phyloP scores from a whole-genome alignment of 2,797 vertebrate genomes.

The Danio tinwini region DNA sequence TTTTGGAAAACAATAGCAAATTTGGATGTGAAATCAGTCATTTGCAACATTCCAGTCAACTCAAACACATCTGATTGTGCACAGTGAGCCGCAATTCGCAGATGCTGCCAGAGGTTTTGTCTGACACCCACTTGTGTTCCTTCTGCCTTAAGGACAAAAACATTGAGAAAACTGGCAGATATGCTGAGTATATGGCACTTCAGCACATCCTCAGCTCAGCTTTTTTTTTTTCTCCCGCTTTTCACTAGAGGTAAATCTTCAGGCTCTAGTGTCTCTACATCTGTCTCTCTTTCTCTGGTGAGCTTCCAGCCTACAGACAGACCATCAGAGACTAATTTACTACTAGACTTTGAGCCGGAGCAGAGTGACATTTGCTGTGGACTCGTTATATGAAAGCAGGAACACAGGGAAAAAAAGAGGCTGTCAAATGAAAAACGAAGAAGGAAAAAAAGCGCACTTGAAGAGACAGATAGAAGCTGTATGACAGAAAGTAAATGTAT shows the following conservation, averaged over 20 bases:
- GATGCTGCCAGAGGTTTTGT: conserved; percentile 4
- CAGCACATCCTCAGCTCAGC: conserved; percentile 6
- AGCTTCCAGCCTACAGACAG: conserved; percentile 37
- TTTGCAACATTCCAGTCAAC: conserved; percentile 35
- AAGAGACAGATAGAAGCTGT: conserved; percentile 2
- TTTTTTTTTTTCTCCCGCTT: not conserved
- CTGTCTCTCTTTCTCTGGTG: conserved; percentile 8
- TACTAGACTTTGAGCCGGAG: conserved; percentile 7
- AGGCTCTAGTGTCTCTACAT: no score
- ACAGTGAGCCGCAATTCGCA: not conserved
- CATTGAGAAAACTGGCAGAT: conserved; percentile 4
- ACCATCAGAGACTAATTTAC: conserved; percentile 47
- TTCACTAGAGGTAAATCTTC: no score
- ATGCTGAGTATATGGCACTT: conserved; percentile 8
- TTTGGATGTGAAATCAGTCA: conserved; percentile 19
- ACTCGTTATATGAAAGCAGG: not conserved
- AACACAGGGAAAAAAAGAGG: not conserved
- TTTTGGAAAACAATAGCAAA: conserved; percentile 21
- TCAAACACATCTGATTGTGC: not conserved
- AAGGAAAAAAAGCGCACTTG: not conserved
- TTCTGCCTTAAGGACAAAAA: conserved; percentile 37
- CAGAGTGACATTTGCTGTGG: not conserved
- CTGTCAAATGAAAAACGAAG: conserved; percentile 2
- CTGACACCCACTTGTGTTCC: conserved; percentile 30
- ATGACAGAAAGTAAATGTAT: not conserved